Evolutionary conservation across 1,140 invertebrate species (phyloP).

Genomic region (Dermatophagoides farinae): DNA sequence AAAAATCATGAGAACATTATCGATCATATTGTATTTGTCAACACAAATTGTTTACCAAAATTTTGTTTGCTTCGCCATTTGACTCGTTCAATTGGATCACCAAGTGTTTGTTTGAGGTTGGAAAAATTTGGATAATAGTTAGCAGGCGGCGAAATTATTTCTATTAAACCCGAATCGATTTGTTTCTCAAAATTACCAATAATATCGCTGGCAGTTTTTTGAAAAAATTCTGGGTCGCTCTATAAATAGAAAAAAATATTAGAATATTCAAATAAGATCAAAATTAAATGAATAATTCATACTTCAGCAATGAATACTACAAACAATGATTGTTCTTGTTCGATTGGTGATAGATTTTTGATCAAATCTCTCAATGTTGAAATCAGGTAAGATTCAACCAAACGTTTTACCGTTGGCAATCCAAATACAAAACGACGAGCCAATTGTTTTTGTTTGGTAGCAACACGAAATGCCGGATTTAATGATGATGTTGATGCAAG

Average conservation of each 20-base stretch:
- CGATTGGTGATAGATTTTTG: slow-evolving; percentile 48
- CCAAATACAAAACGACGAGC: slow-evolving; percentile 57
- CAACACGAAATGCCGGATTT: slow-evolving; percentile 40
- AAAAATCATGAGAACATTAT: background rate
- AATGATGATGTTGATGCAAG: slow-evolving; percentile 43
- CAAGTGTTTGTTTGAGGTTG: slow-evolving; percentile 47
- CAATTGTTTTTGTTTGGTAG: background rate
- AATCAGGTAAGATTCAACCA: slow-evolving; percentile 68
- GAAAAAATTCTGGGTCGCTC: slow-evolving; percentile 26
- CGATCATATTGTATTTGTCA: background rate
- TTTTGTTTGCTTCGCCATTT: slow-evolving; percentile 91
- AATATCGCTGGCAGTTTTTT: slow-evolving; percentile 33
- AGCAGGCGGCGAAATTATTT: slow-evolving; percentile 62
- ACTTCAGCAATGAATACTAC: slow-evolving; percentile 75
- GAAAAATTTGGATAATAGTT: slow-evolving; percentile 70
- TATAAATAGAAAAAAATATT: slow-evolving; percentile 21
- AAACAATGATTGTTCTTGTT: slow-evolving; percentile 58
- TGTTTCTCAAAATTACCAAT: slow-evolving; percentile 49
- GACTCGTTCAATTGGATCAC: slow-evolving; percentile 67
- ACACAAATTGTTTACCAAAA: slow-evolving; percentile 26
- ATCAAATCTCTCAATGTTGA: slow-evolving; percentile 69
- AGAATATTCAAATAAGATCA: no score
- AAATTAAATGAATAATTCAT: slow-evolving; percentile 12
- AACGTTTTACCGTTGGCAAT: slow-evolving; percentile 66
- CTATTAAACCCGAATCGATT: slow-evolving; percentile 57